A percentile compares a stretch with the other conserved stretches of the same genome.
Evolutionary conservation across 2,113 vertebrate genomes (phyloP).

Genomic region (Eudorcas thomsonii): DNA sequence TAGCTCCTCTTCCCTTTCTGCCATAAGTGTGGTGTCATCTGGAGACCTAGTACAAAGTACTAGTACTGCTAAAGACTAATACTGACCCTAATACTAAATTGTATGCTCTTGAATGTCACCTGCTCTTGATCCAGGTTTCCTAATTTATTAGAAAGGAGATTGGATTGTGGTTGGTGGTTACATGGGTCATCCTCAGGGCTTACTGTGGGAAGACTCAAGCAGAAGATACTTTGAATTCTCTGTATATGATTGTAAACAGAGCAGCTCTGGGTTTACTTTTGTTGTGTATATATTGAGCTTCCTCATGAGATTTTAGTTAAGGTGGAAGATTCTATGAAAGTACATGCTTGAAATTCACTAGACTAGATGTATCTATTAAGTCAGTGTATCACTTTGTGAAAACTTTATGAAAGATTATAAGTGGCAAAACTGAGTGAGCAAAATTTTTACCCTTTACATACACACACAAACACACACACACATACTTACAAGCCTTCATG

Average conservation of each 20-base stretch:
- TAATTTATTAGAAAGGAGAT: constrained; percentile 1
- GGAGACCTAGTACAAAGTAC: not conserved
- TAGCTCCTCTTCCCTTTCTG: too few relatives aligned
- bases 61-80: not conserved
- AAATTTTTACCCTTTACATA: not conserved
- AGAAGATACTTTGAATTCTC: not conserved
- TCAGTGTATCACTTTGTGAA: not conserved
- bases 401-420: not conserved
- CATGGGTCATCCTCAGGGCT: not conserved
- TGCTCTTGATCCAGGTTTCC: not conserved
- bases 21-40: too few relatives aligned
- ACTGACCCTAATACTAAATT: not conserved
- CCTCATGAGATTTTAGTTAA: constrained; percentile 2
- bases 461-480: not conserved
- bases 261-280: constrained; percentile 19
- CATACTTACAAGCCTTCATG: not conserved
- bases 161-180: not conserved
- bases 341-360: not conserved
- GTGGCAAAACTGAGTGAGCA: not conserved
- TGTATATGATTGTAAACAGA: not conserved
- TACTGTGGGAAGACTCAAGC: not conserved
- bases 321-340: constrained; percentile 1
- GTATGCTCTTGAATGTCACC: not conserved
- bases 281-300: not conserved
- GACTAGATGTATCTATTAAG: not conserved